Base-by-base conservation (phyloP, 2,888 invertebrate species). In the Toxonevra muliebris region DNA sequence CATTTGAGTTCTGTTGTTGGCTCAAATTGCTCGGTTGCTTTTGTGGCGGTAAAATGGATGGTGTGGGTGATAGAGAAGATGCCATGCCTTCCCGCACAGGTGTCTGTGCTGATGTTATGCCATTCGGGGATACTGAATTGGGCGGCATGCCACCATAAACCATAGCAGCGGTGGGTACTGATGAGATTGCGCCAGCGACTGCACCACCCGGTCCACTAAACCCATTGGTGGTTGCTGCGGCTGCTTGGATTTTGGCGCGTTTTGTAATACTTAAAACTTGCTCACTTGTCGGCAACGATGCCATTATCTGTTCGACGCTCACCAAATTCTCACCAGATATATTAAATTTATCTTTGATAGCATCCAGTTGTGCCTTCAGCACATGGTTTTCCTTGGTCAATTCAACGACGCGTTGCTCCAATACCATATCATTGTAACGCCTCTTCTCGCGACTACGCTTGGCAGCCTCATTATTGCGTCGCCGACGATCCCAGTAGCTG, bases 401-500 rank as follows among this genome's bases (percentile, higher is more conserved):
- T 84, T 97, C 96, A 66, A 96, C 91, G 42, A 98, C 96, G 58
- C 96, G 90, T 77, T 95, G 94, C 81, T 98, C 98, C 70, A 98
- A 88, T 1, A 96, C 95, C 95, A 97, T 95, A 86, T 98, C 97
- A 83, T 98, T 97, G 87, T 95, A 93, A 58, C 97, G 91, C 53
- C 97, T 90, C 85, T 98, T 98, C 85, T 98, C 97, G n/a, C 97
- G 90, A 8, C 97, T 97, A 55, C 97, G 88, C 83, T 98, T 96
- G 67, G 98, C 98, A 0, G 98, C 98, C 85, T 97, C 97, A 86
- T 98, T 98, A 86, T 98, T 98, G 69, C 97, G 90, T 72, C 97
- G 89, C 67, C 98, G 89, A 67, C 97, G 90, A 85, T 97, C 97
- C 98, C 98, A 98, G 86, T 98, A 98, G 80, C 94, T 95, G 79